Conservation (phyloP, 2,113 vertebrate species). For the Antigone vipio region DNA sequence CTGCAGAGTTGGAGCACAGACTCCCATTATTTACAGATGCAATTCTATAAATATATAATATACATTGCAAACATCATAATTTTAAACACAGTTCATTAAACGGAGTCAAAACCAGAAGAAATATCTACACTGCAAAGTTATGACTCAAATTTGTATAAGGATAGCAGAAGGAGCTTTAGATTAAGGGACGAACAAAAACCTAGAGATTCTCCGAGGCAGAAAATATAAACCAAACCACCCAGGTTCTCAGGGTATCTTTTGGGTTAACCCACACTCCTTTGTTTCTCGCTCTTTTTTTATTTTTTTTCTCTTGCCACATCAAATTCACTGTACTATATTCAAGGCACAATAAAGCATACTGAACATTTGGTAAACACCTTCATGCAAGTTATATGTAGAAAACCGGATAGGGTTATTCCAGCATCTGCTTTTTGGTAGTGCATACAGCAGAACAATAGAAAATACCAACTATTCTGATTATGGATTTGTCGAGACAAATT, state of each 20-base stretch:
- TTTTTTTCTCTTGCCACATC: not conserved
- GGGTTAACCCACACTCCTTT: not conserved
- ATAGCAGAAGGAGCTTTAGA: not conserved
- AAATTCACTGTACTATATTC: not conserved
- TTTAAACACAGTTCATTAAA: not conserved
- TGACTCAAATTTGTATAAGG: not conserved
- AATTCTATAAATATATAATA: not conserved
- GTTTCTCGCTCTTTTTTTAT: not conserved
- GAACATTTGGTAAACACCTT: conserved; percentile 1
- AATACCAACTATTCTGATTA: not conserved
- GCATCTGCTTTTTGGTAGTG: conserved; percentile 35
- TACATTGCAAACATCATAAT: not conserved
- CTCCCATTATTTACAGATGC: not conserved
- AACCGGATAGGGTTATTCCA: conserved; percentile 27
- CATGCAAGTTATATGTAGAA: not conserved
- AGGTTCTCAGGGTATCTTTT: not conserved
- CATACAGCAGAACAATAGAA: not conserved
- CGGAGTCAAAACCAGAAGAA: not conserved
- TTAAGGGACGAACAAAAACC: not conserved
- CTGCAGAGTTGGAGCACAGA: not conserved
- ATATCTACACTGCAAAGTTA: not conserved
- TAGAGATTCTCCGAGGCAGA: not conserved
- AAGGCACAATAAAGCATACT: conserved; percentile 9
- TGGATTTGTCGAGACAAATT: not conserved
- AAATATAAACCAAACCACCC: not conserved